Base-by-base conservation (phyloP, 2,888 invertebrate genomes). In the Axea sp. region DNA sequence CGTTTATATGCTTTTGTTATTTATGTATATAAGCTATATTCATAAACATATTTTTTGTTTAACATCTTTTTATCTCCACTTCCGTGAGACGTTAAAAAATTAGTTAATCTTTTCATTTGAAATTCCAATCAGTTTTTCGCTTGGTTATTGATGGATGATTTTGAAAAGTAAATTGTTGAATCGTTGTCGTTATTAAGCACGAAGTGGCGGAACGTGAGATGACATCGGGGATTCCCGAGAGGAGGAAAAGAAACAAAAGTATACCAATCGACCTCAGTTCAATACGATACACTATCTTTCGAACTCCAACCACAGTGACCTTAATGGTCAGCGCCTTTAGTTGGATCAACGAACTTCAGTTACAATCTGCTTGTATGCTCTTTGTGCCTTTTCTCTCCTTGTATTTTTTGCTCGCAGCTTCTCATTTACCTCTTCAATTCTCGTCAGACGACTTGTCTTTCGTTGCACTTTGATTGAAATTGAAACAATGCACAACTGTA, bases 251-350 rank as follows among this genome's bases (percentile, higher is more conserved):
- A 47, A 67, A 73, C 76, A 76, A 73, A 71, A 71, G 37, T 71
- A 67, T 73, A 76, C 72, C 76, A 77, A 73, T 73, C 76, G 78
- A 80, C 79, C 78, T 64, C 73, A 76, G 80, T 75, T 77, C 74
- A 77, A 75, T 79, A 67, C 74, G 71, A 75, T 74, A 74, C 59
- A 59, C 69, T 69, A 76, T 77, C 73, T n/a, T n/a, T 75, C 73
- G 71, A 74, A 55, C 72, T 74, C 64, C 62, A 71, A 74, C 76
- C 77, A 62, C 73, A 71, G 53, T 77, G 81, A 81, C 78, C 80
- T 78, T 78, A 78, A 75, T 71, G 72, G 73, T 74, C 77, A 76
- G 76, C 76, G 68, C 68, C 75, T 72, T 72, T 59, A 51, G 76
- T 57, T 73, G 67, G 77, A 75, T 77, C 80, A 78, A 77, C 65